Percentiles rank a stretch among this genome's conserved stretches.
Evolutionary conservation across 2,113 vertebrate species (phyloP).

Genomic region (Semnornis frantzii): DNA sequence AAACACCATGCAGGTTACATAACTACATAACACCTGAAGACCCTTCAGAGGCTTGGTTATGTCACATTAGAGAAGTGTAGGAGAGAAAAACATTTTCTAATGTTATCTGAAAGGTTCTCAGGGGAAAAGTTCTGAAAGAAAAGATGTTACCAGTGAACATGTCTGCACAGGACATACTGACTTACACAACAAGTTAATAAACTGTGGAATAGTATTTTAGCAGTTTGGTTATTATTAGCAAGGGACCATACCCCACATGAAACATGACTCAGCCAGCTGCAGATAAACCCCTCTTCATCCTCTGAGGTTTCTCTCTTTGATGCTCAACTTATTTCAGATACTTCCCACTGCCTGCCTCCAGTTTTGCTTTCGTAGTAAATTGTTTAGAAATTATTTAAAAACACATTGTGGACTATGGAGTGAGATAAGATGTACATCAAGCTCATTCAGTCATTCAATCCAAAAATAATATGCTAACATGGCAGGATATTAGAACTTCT

Average conservation of each 20-base stretch:
- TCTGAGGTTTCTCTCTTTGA: slow-evolving; percentile 67
- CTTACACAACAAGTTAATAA: slow-evolving; percentile 50
- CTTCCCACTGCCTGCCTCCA: slow-evolving; percentile 52
- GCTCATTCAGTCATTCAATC: slow-evolving; percentile 67
- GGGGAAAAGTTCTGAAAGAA: slow-evolving; percentile 21
- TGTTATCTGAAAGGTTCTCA: slow-evolving; percentile 44
- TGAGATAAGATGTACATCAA: slow-evolving; percentile 69
- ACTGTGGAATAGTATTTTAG: slow-evolving; percentile 52
- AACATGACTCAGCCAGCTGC: slow-evolving; percentile 68
- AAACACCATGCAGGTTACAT: background rate
- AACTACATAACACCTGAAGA: background rate
- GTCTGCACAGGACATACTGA: slow-evolving; percentile 12
- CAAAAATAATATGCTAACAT: slow-evolving; percentile 66
- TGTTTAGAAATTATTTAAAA: slow-evolving; percentile 70
- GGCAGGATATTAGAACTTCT: slow-evolving; percentile 37
- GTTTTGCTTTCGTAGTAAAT: slow-evolving; percentile 55
- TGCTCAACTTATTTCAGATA: slow-evolving; percentile 59
- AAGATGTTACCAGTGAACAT: background rate
- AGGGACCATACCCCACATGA: slow-evolving; percentile 54
- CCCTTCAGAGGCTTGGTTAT: background rate
- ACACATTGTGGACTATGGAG: slow-evolving; percentile 51
- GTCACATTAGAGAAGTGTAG: background rate
- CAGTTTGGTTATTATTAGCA: slow-evolving; percentile 63
- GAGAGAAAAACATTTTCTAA: slow-evolving; percentile 18
- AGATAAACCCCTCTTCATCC: slow-evolving; percentile 55